Evolutionary conservation across 2,113 vertebrate species (phyloP), one percentile per base, ranked within the genome.

Genomic region (Coturnix japonica): DNA sequence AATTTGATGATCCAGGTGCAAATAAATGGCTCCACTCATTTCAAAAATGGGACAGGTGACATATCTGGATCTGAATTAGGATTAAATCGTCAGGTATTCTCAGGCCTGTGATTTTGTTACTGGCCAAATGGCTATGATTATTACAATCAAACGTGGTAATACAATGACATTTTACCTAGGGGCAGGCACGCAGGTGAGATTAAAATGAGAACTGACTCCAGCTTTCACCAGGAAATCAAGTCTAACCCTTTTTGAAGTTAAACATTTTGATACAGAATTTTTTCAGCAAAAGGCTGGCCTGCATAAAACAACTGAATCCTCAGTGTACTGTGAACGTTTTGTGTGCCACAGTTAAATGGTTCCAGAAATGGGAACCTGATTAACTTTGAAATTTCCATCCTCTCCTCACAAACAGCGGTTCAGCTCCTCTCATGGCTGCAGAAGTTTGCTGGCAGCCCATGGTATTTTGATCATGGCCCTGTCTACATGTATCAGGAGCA

Each of bases 171-270:
- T 96, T 93, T 96, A 93, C 93, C 95, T 79, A 84, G 80, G 61
- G 88, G 88, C 83, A 91, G 60, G 81, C 74, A 85, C 6, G 3
- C 69, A 89, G 87, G 87, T 82, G 91, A 92, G 95, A 85, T 94
- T 91, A 92, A 95, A 94, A 95, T 89, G 85, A 92, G 75, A 92
- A 93, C 75, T 64, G 87, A 89, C 87, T 93, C 6, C 0, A 87
- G 78, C 39, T 69, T 95, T 71, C 84, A 92, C 75, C 64, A 82
- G 89, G 81, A 94, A 93, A 96, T 94, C 89, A 67, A 93, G 87
- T 93, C 81, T 89, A 93, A 89, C 46, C 47, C 87, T 89, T 82
- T 96, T 94, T 93, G 94, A 96, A 96, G 95, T 89, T 76, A 95
- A 92, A 70, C 84, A 80, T 93, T 94, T 93, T 95, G 92, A 93